Base-by-base conservation (phyloP, 2,888 invertebrate species). In the Rotaria magnacalcarata region DNA sequence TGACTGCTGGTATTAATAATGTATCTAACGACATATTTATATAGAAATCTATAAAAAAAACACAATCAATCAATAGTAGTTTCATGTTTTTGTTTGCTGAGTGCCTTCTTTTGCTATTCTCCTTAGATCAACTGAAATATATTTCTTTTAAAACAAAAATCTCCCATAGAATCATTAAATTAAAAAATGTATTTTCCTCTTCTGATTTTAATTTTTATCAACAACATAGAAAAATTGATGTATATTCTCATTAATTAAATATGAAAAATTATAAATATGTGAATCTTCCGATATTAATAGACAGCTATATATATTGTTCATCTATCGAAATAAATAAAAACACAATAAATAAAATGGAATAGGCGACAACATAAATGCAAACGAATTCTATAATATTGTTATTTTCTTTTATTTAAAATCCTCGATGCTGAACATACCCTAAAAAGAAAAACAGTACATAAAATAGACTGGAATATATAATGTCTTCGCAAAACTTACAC, bases 281-380 rank as follows among this genome's bases (percentile, higher is more conserved):
- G 14, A 27, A 60, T 60, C 52, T 19, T 21, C 21, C 4, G 54
- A 54, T 21, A 54, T 54, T 54, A 21, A 54, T 21, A 8, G 14
- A 52, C 14, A 52, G 8, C 14, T 14, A 3, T 54, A 54, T 54
- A 19, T 54, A 54, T 54, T 54, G 54, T 54, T 54, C 7, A 67
- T 27, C 67, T 67, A 67, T 19, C 67, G 67, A 27, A 41, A 67
- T 67, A 34, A 67, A 34, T 67, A 67, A 67, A 67, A 67, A 52
- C 16, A 52, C 52, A 52, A 52, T 52, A 47, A 47, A 27, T 60
- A 67, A 67, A 67, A 67, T 34, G 67, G 67, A 67, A 67, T 67
- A 67, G 34, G 34, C 34, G 67, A 67, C 67, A 67, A 67, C n/a
- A 60, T 27, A 27, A 60, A 60, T 60, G 27, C 27, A 60, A 11